Conservation (phyloP, 2,888 invertebrate genomes). For the Fabriciana adippe region DNA sequence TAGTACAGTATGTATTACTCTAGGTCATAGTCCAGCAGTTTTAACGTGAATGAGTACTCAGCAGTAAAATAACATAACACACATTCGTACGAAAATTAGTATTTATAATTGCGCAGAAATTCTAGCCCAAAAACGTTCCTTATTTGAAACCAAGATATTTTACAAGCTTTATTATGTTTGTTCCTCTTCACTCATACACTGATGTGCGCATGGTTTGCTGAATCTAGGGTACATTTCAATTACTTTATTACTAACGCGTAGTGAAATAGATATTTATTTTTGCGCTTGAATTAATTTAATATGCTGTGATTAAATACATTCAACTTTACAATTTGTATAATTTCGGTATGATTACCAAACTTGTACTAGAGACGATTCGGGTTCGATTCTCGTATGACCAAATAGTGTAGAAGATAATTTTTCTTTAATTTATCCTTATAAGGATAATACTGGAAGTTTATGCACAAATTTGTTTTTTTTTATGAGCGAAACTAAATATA, state of each 20-base stretch:
- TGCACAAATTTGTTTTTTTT: background rate
- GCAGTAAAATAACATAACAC: no score
- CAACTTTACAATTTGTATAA: background rate
- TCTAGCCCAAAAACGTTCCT: background rate
- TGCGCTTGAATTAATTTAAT: slow-evolving; percentile 2
- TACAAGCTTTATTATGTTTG: background rate
- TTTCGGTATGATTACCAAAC: no score
- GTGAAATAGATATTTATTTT: background rate
- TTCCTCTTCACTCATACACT: background rate
- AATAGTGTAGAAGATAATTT: no score
- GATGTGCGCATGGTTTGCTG: background rate
- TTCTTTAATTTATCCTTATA: no score
- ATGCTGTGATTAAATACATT: background rate
- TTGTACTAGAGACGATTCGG: no score
- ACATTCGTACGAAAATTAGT: no score
- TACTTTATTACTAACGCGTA: slow-evolving; percentile 3
- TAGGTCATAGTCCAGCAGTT: no score
- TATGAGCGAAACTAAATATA: background rate
- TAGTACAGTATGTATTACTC: no score
- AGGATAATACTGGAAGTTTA: no score
- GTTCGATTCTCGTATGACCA: no score
- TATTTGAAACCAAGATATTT: background rate
- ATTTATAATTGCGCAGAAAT: background rate
- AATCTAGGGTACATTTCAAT: slow-evolving; percentile 3
- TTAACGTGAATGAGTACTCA: no score